Evolutionary conservation across 2,113 vertebrate species (phyloP).

Genomic region (Bubo bubo): DNA sequence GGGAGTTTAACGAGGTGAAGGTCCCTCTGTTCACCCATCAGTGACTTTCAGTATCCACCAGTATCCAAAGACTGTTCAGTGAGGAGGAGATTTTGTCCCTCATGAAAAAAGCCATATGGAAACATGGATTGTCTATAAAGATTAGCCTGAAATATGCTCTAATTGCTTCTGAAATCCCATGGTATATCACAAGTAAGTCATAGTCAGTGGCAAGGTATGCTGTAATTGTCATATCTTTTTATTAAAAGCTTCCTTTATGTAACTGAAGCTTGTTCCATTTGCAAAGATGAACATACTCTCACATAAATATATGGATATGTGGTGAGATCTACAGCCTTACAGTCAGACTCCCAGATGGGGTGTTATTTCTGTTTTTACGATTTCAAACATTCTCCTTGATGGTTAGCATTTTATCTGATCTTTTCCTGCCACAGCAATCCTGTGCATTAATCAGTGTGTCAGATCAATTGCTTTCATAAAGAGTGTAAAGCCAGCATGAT

Average conservation of each 20-base stretch:
- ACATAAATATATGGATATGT: background rate
- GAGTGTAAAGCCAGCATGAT: background rate
- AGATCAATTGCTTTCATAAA: slow-evolving; percentile 3
- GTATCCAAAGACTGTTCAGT: background rate
- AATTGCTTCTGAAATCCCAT: background rate
- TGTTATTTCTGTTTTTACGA: background rate
- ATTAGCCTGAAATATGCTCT: background rate
- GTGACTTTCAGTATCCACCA: background rate
- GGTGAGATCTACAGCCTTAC: background rate
- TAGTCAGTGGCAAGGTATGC: background rate
- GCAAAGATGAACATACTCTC: background rate
- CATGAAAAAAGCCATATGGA: background rate
- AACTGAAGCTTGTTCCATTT: background rate
- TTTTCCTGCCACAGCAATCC: background rate
- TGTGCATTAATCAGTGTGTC: background rate
- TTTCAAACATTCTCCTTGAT: background rate
- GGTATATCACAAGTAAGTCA: background rate
- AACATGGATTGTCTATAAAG: background rate
- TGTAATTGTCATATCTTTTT: background rate
- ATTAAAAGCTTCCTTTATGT: background rate
- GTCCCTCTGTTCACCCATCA: background rate
- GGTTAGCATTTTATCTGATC: background rate
- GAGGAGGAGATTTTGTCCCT: background rate
- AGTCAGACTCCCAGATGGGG: background rate
- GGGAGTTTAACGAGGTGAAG: background rate